Evolutionary conservation across 1,140 invertebrate species (phyloP), one percentile per base, ranked within the genome.

Genomic region (Zaprionus vittiger): DNA sequence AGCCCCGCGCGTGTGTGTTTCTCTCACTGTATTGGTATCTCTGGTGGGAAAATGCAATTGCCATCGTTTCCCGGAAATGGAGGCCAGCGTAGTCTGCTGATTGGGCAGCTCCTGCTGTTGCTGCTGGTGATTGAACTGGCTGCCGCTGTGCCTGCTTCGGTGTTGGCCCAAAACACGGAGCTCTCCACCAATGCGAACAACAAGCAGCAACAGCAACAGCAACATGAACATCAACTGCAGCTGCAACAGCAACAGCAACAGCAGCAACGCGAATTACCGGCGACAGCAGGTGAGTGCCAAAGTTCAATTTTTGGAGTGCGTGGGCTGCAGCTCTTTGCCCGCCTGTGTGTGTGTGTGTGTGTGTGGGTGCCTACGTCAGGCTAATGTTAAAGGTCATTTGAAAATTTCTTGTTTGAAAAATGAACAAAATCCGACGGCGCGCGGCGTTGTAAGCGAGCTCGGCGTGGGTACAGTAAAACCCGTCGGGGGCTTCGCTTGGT

Each of bases 111-210:
- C 15, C 38, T 77, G 70, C 56, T 81, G 59, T 20, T 84, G 20
- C 44, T 77, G 68, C 63, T 81, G 44, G n/a, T 79, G 22, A 54
- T 91, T 60, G 72, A 60, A n/a, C 66, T 75, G 70, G 81, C 79
- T 34, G 60, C 57, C 41, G 84, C 91, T 0, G 91, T 92, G 80
- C 91, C 91, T 71, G 79, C 91, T 52, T 92, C 91, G 57, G 91
- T 92, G 24, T 71, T 92, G n/a, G 91, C 91, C 68, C 91, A 92
- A 63, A 92, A 92, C 62, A 86, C 91, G 6, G 91, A 92, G 75
- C 73, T 92, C 9, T 81, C 86, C 41, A 91, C 91, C 47, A 92
- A 86, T 87, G 81, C 79, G 64, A 85, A 79, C 62, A 83, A 91
- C 28, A 87, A 89, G 84, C 81, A 70, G 38, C 87, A 91, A 34